These are phyloP conservation scores for Ceratitis capitata DNA, from an alignment of 1,140 invertebrate species.

Conservation along the genomic window DNA sequence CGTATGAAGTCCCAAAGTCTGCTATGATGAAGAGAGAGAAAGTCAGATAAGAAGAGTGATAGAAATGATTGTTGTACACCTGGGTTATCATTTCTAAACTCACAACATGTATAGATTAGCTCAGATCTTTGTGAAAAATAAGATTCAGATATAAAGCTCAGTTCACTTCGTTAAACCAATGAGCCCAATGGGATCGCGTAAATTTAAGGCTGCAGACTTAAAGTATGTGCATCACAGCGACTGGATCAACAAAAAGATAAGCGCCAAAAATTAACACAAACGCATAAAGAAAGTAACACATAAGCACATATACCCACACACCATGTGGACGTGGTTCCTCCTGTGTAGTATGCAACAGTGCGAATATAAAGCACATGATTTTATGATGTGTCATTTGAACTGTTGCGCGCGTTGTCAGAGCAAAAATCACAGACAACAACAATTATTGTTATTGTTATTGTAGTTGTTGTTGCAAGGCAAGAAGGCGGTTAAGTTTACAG, in stretches of 20 bases:
- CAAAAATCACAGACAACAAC: background rate
- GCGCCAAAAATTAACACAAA: background rate
- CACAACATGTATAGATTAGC: too few relatives aligned
- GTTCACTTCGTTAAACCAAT: too few relatives aligned
- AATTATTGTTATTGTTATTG: background rate
- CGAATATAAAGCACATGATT: background rate
- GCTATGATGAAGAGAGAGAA: too few relatives aligned
- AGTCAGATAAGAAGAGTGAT: too few relatives aligned
- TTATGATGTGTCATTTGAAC: slow-evolving; percentile 13
- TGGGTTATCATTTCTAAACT: too few relatives aligned
- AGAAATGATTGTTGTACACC: too few relatives aligned
- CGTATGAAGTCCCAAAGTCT: too few relatives aligned
- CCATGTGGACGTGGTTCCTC: too few relatives aligned
- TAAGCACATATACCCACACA: background rate
- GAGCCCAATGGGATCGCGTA: background rate
- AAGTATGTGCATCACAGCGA: background rate
- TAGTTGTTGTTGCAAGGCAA: background rate
- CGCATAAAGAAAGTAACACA: background rate
- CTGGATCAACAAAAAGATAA: background rate
- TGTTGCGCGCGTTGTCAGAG: background rate
- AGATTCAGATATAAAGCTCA: too few relatives aligned
- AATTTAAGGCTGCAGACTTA: background rate
- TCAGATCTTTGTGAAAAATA: too few relatives aligned
- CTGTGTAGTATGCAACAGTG: background rate
- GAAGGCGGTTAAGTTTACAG: too few relatives aligned